Percentiles rank a stretch among this genome's conserved stretches.
phyloP scores from a whole-genome alignment of 92 coral and sea anemone genomes.

The Heliopora coerulea region DNA sequence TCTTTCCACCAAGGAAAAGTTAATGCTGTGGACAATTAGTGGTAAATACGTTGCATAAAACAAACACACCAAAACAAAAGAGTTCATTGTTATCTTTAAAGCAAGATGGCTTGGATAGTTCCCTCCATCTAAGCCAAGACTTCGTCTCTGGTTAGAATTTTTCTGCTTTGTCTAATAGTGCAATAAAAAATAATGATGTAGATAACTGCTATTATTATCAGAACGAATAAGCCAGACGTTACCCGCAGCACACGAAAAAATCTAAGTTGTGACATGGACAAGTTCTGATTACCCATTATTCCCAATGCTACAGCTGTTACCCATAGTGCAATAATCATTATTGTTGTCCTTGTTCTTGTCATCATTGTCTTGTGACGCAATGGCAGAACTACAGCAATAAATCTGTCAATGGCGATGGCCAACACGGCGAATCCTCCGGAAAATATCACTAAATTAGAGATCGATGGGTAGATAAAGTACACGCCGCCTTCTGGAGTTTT shows the following conservation, averaged over 20 bases:
- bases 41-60: constrained; percentile 27
- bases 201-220: background rate
- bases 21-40: constrained; percentile 1
- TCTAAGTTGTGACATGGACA: background rate
- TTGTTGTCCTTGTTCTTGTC: background rate
- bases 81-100: background rate
- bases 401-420: background rate
- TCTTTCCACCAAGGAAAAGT: background rate
- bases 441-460: background rate
- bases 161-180: constrained; percentile 9
- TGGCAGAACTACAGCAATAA: constrained; percentile 16
- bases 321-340: background rate
- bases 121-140: background rate
- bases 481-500: background rate
- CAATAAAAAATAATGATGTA: constrained; percentile 18
- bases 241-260: background rate
- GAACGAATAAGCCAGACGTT: background rate
- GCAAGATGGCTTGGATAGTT: background rate
- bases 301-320: background rate
- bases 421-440: background rate
- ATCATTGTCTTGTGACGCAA: background rate
- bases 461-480: background rate
- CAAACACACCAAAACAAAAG: constrained; percentile 21
- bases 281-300: background rate
- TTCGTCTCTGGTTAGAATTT: constrained; percentile 2